Conservation (phyloP, 2,888 invertebrate genomes). For the Stramonita haemastoma region DNA sequence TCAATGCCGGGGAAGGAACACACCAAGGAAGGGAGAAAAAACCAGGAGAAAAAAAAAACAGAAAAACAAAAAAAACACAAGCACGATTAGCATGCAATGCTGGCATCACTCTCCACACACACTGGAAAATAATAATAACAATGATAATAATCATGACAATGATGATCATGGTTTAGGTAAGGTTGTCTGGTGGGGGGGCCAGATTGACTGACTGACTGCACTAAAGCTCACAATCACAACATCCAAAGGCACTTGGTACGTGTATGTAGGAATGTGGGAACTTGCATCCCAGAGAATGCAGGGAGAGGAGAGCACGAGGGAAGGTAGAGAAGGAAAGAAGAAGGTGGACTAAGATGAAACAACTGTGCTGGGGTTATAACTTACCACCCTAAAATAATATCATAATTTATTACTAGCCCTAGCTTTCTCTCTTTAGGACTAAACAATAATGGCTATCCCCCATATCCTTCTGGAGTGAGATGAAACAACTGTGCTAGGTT, state of each 20-base stretch:
- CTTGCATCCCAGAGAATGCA: too few species aligned
- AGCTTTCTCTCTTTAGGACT: too few species aligned
- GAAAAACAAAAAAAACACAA: slow-evolving; percentile 52
- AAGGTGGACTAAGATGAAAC: too few species aligned
- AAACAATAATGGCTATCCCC: too few species aligned
- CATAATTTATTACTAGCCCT: too few species aligned
- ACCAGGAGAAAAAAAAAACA: slow-evolving; percentile 40
- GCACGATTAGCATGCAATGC: slow-evolving; percentile 32
- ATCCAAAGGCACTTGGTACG: slow-evolving; percentile 37
- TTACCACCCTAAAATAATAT: too few species aligned
- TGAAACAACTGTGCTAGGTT: too few species aligned
- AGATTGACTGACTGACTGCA: not conserved
- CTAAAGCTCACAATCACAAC: slow-evolving; percentile 33
- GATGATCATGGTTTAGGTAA: slow-evolving; percentile 2
- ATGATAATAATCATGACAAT: slow-evolving; percentile 21
- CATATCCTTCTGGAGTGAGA: too few species aligned
- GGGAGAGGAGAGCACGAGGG: too few species aligned
- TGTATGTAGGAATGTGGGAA: not conserved
- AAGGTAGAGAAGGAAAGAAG: too few species aligned
- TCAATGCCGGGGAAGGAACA: slow-evolving; percentile 46
- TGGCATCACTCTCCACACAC: not conserved
- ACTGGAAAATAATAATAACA: slow-evolving; percentile 27
- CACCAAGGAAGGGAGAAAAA: slow-evolving; percentile 52
- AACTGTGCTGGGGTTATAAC: too few species aligned
- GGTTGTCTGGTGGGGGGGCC: not conserved